Evolutionary conservation across 2,888 invertebrate genomes (phyloP), one percentile per base, ranked within the genome.

Genomic region (Macropis europaea): DNA sequence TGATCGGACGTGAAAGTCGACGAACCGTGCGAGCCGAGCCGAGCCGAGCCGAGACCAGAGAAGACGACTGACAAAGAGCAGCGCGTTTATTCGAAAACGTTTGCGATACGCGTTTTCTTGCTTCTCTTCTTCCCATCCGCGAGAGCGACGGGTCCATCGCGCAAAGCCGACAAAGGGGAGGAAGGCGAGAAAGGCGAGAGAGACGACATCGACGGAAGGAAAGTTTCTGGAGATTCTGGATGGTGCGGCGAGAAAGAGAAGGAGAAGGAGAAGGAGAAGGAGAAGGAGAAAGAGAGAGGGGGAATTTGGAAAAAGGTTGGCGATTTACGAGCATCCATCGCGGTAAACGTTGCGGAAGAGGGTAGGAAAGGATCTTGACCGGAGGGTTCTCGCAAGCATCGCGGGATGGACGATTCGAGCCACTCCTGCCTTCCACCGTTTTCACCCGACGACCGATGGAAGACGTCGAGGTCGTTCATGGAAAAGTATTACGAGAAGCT

Each of bases 1-100:
- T 67, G 70, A 77, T 77, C 77, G 63, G 48, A 77, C 73, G 77
- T 77, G 69, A 77, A 77, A 73, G 60, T 63, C 70, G 67, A 62
- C 69, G 73, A 70, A 70, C 69, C 77, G 57, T 73, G 52, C 61
- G 50, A 32, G 30, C 24, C 34, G 38, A 43, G 61, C 43, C 26
- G 54, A 32, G 38, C 13, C 36, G 62, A 62, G 62, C 26, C 9
- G 36, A 11, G 47, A 6, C 28, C 6, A 26, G 28, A 5, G 5
- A 9, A 47, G 30, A 7, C 40, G 38, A 17, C n/a, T 7, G 3
- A 4, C 7, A 15, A 15, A 15, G n/a, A 11, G n/a, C n/a, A 15
- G 38, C 53, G 38, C 53, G 9, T 26, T 5, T n/a, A 40, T 36
- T 28, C 32, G 30, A 6, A 24, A 56, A 5, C 43, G 15, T 56